Evolutionary conservation across 2,888 invertebrate genomes (phyloP), one percentile per base, ranked within the genome.

Genomic region (Volucella zonaria): DNA sequence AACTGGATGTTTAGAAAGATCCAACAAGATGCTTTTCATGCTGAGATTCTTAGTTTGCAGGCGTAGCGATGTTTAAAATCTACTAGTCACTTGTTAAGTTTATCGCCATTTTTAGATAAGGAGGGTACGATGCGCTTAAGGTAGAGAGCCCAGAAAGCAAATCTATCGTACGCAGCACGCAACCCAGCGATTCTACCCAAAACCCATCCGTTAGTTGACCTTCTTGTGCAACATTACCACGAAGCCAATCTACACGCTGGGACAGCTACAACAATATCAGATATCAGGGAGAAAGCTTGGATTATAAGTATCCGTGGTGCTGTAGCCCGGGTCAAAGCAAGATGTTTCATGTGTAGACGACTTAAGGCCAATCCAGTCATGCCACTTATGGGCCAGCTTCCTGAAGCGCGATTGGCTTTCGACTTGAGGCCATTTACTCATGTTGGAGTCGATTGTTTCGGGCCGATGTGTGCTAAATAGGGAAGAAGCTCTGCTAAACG

Each of bases 1-100:
- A 3, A 54, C 12, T 56, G 56, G 43, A 8, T 67, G n/a, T 66
- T 76, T 59, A 42, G 66, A 8, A 59, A 67, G 2, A 66, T 66
- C 8, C 75, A 75, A 43, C 18, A 56, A 38, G 74, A 56, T 1
- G 56, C 40, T 2, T 76, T 76, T 18, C 38, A n/a, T 3, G 49
- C 51, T 11, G 75, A 75, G 2, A 15, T 75, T 10, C 10, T 9
- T 11, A 45, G 64, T 11, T 11, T 64, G 10, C 38, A 14, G 10
- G 10, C 38, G 0, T 1, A 15, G 3, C 10, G 15, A 47, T 8
- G 43, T 31, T 31, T 43, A 23, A 3, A 15, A 1, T 11, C 40
- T 11, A 18, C 51, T 4, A 71, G 62, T 43, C 15, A 18, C 1
- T 15, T 54, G 12, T 18, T 52, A 4, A 58, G 15, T 70, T 18